These are phyloP conservation scores for Spheniscus mendiculus DNA, from an alignment of 2,113 vertebrate genomes.

Conservation along the genomic window DNA sequence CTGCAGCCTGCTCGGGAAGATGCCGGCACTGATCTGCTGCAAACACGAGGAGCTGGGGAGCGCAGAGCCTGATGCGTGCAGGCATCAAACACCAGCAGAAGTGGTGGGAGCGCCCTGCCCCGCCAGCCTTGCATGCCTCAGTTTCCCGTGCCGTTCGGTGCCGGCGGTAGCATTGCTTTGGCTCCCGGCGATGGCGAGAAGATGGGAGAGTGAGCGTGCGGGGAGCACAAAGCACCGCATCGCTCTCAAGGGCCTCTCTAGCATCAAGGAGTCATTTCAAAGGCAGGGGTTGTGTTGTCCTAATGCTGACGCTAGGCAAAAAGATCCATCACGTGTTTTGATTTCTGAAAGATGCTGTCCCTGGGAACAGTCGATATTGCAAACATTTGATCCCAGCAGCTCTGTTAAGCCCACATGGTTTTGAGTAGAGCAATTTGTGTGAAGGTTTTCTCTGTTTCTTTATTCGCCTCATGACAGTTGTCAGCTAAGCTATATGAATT, in stretches of 20 bases:
- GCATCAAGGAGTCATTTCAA: conserved; percentile 3
- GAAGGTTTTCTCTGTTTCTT: neutral
- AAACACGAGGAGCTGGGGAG: neutral
- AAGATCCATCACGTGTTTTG: neutral
- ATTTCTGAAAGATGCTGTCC: neutral
- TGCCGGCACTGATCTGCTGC: neutral
- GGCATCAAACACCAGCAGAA: neutral
- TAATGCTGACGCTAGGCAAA: neutral
- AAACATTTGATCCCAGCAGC: conserved; percentile 31
- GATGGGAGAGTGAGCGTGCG: fast-evolving
- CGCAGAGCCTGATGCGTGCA: neutral
- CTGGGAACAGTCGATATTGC: conserved; percentile 32
- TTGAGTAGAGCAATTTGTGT: neutral
- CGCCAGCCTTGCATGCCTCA: neutral
- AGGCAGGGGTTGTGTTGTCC: neutral
- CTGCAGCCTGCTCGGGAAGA: neutral
- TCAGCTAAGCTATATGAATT: neutral
- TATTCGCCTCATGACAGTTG: neutral
- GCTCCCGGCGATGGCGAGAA: neutral
- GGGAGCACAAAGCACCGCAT: neutral
- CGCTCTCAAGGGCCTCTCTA: neutral
- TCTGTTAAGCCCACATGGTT: neutral
- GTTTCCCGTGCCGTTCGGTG: neutral
- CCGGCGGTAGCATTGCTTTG: fast-evolving
- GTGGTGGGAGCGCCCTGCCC: neutral